Base-by-base conservation (phyloP, 2,113 vertebrate genomes). In the Terrapene triunguis region DNA sequence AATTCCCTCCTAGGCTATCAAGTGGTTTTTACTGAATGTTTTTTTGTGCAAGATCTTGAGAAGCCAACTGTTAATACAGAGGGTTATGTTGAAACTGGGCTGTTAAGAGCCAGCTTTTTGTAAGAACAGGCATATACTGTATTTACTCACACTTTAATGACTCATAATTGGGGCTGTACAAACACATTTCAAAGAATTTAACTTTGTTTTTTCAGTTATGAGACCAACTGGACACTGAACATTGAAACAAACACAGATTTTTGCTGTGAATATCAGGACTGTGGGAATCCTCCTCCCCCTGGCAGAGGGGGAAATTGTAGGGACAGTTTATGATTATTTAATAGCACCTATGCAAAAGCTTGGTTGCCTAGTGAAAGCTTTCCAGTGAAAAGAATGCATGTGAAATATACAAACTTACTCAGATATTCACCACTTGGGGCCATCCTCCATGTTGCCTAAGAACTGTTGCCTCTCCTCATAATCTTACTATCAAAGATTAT, bases 101-200 rank as follows among this genome's bases (percentile, higher is more conserved):
- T 92, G 65, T 80, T 47, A 16, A 16, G 44, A 38, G 69, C 1
- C 82, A 91, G 80, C 17, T 32, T n/a, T 48, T 65, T 62, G 85
- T 19, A 29, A 13, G 19, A 14, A 78, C 88, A 91, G 84, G 48
- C 86, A 79, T 62, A 50, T 5, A 2, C 65, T 42, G 27, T 24
- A 8, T 47, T 86, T 44, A 50, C 87, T 81, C 48, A 5, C 6
- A 87, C 62, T 90, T 48, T 53, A 50, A 22, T 5, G 69, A 79
- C 42, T 47, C 0, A 1, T 29, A 81, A 6, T 53, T 42, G 10
- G 12, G 65, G 94, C 69, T 38, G 72, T 22, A 5, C 5, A 29
- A 81, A 47, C 3, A 0, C 1, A 6, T 1, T 54, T 83, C 9
- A 2, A 5, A 3, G 0, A 19, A 19, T 0, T 1, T 0, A 83